Base-by-base conservation (phyloP, 2,888 invertebrate species). In the Gerris lacustris region DNA sequence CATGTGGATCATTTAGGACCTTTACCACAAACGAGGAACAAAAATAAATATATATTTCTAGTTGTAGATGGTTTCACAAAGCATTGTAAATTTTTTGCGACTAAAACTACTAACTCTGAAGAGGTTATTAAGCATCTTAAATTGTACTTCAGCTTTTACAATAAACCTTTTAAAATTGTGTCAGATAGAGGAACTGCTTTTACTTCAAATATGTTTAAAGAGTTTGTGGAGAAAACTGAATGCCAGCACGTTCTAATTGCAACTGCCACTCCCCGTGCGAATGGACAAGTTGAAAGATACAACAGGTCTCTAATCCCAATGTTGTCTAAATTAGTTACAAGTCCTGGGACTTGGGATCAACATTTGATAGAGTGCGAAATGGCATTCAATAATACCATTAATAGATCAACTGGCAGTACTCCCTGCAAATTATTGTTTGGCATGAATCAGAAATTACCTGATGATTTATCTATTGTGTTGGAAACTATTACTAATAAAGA, bases 221-320 rank as follows among this genome's bases (percentile, higher is more conserved):
- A 73, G 6, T 79, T 78, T 71, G 80, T 79, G 71, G 63, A 72
- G 5, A 75, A 77, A 18, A 75, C 77, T 55, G 76, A 74, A 9
- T 76, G 79, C 17, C 74, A 76, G 43, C 79, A 79, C 55, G 68
- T 77, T 6, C 44, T 75, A 6, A 78, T 77, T 44, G 70, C 70
- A 5, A 70, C 70, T 2, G 70, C 66, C 2, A 31, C 67, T 2
- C 70, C 70, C 7, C 43, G 45, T 11, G 70, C 67, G 1, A 67
- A 70, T 44, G 70, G 70, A 1, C 79, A 80, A 69, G 66, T 70
- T 45, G 70, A 70, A 55, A 18, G 67, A 17, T 15, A 67, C 6
- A 70, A 70, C 55, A 66, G 67, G 11, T 44, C 31, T 9, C 43
- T 70, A 6, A 44, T 18, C 5, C 70, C 70, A 6, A 70, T 70